Conservation (phyloP, 2,113 vertebrate species). For the Nicator chloris region DNA sequence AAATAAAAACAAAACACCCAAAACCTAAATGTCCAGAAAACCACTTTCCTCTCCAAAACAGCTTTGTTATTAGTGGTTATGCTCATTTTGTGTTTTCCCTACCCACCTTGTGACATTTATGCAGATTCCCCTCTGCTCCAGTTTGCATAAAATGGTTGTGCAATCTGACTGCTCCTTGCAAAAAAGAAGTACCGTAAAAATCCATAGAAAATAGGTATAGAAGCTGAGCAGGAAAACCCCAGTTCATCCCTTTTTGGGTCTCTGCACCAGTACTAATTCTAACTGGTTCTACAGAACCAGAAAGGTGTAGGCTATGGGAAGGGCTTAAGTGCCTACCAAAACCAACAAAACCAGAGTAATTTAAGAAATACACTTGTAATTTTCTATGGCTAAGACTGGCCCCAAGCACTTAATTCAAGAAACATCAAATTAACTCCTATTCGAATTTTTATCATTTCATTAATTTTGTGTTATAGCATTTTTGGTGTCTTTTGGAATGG, state of each 20-base stretch:
- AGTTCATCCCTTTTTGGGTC: not conserved
- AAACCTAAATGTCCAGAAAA: not conserved
- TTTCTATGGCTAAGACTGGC: not conserved
- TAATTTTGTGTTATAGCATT: not conserved
- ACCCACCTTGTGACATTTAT: rapidly evolving
- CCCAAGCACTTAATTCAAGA: not conserved
- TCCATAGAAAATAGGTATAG: not conserved
- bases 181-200: not conserved
- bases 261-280: not conserved
- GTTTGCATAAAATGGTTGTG: not conserved
- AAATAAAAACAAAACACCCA: not conserved
- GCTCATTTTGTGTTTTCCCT: not conserved
- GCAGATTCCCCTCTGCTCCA: not conserved
- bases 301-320: not conserved
- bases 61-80: not conserved
- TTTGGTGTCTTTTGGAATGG: not conserved
- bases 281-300: not conserved
- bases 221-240: not conserved
- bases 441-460: not conserved
- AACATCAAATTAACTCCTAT: not conserved
- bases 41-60: rapidly evolving
- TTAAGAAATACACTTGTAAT: not conserved
- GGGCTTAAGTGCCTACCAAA: not conserved
- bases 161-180: not conserved
- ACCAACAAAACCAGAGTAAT: not conserved